A percentile compares a stretch with the other conserved stretches of the same genome.
These are phyloP conservation scores for Theristicus caerulescens DNA, from an alignment of 2,113 vertebrate species.

Conservation along the genomic window DNA sequence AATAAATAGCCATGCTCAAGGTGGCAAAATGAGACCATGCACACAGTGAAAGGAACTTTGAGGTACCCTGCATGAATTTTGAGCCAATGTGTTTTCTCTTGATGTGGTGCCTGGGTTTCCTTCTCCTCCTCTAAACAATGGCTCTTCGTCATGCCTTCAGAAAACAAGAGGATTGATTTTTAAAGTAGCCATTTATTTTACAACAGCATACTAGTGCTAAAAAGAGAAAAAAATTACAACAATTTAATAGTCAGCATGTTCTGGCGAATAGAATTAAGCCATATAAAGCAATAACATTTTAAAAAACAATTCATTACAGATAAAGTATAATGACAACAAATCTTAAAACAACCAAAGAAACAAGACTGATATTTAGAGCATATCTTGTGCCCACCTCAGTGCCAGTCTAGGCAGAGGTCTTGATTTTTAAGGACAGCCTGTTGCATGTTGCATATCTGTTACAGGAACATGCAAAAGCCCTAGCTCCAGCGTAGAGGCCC, in stretches of 20 bases:
- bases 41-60: neutral
- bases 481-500: neutral
- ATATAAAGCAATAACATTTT: neutral
- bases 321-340: neutral
- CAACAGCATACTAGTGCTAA: neutral
- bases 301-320: neutral
- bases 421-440: neutral
- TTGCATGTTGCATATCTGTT: neutral
- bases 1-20: neutral
- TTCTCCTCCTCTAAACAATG: neutral
- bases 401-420: neutral
- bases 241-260: neutral
- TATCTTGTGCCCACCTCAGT: neutral
- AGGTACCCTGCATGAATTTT: neutral
- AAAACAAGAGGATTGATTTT: neutral
- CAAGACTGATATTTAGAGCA: neutral
- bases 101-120: neutral
- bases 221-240: neutral
- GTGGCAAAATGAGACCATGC: neutral
- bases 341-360: neutral
- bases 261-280: neutral
- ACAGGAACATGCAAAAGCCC: neutral
- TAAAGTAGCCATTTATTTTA: neutral
- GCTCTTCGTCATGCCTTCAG: neutral
- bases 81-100: neutral